Percentiles rank a stretch among this genome's conserved stretches.
Conservation (phyloP, 35 echinoderm and acorn worm species). For the Chiridota heheva region DNA sequence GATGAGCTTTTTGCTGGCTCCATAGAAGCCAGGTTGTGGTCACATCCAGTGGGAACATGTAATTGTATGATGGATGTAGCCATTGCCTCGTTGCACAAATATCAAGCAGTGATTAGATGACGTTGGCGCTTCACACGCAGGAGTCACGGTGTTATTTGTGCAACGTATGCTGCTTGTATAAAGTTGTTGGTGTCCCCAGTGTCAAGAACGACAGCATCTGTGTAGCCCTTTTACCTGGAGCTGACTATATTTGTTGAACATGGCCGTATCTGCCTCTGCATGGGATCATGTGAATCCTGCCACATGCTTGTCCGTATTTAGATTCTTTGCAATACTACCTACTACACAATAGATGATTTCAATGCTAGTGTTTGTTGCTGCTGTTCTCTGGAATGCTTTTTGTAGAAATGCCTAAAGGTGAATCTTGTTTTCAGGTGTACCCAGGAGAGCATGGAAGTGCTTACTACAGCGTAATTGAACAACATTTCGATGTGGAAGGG, state of each 20-base stretch:
- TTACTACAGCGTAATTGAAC: constrained; percentile 39
- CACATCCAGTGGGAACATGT: constrained; percentile 52
- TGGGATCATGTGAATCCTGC: constrained; percentile 48
- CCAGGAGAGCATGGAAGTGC: constrained; percentile 47
- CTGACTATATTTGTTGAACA: constrained; percentile 51
- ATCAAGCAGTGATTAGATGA: constrained; percentile 33
- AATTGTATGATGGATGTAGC: constrained; percentile 53
- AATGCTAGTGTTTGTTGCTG: constrained; percentile 12
- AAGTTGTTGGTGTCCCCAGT: constrained; percentile 38
- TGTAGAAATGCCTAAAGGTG: constrained; percentile 49
- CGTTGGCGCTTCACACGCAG: constrained; percentile 40
- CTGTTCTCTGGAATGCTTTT: constrained; percentile 32
- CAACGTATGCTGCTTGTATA: too few relatives aligned
- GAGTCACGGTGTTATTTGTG: constrained; percentile 33
- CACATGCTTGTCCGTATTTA: constrained; percentile 25
- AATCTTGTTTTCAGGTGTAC: constrained; percentile 52
- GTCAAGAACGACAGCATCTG: constrained; percentile 36
- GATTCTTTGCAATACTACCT: constrained; percentile 37
- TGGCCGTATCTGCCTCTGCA: constrained; percentile 60
- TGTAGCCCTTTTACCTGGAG: constrained; percentile 46
- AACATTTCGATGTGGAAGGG: too few relatives aligned
- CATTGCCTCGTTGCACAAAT: constrained; percentile 46
- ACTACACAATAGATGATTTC: constrained; percentile 59
- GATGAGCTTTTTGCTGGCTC: constrained; percentile 18
- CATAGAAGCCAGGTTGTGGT: constrained; percentile 49